These are phyloP conservation scores for Capromys pilorides DNA, from an alignment of 2,797 vertebrate species.

Conservation along the genomic window DNA sequence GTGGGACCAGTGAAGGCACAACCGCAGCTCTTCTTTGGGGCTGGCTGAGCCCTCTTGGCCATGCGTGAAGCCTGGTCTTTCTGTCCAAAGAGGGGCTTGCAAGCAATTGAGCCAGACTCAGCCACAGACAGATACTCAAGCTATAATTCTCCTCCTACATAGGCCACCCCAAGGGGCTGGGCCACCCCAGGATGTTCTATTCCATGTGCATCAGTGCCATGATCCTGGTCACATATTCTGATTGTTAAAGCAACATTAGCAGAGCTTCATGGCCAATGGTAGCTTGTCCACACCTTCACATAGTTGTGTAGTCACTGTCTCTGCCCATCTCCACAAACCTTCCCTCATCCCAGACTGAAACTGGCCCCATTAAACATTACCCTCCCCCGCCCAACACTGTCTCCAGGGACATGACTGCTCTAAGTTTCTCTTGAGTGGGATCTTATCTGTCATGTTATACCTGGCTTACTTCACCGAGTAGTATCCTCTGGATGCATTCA, in stretches of 20 bases:
- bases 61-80: background rate
- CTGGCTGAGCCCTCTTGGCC: background rate
- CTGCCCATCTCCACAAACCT: background rate
- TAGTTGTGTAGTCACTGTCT: accelerated
- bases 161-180: background rate
- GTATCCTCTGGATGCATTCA: accelerated
- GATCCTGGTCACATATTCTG: accelerated
- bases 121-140: background rate
- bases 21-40: background rate
- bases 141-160: background rate
- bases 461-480: background rate
- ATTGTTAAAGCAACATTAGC: accelerated
- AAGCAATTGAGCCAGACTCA: background rate
- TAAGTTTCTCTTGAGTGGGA: accelerated
- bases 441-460: accelerated
- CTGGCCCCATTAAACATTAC: accelerated
- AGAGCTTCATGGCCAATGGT: accelerated
- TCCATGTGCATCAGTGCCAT: accelerated
- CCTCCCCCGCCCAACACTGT: accelerated
- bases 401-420: accelerated
- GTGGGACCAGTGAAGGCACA: accelerated
- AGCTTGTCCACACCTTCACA: accelerated
- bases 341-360: no score
- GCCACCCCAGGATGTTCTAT: background rate
- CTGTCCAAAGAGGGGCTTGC: background rate